Percentiles rank a stretch among this genome's conserved stretches.
phyloP scores from a whole-genome alignment of 1,140 invertebrate species.

The Drosophila leontia region DNA sequence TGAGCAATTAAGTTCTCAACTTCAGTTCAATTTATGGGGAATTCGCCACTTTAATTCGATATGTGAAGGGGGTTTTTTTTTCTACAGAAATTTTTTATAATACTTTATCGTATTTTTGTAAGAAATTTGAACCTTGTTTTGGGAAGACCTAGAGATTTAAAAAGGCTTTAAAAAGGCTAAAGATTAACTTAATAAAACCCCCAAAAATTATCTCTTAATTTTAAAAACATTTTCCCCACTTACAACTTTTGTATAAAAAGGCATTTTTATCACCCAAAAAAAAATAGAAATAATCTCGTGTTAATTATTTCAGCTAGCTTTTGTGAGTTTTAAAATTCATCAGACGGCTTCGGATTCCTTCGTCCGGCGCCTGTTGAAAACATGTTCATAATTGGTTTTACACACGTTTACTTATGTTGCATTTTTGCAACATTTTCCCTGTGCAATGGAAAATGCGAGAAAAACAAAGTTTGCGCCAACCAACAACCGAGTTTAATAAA shows the following conservation, averaged over 20 bases:
- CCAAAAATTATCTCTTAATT: background rate
- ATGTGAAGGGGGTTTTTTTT: slow-evolving; percentile 10
- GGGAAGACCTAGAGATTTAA: background rate
- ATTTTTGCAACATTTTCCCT: slow-evolving; percentile 32
- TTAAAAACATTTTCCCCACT: too few relatives aligned
- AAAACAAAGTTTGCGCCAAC: slow-evolving; percentile 29
- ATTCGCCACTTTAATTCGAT: slow-evolving; percentile 33
- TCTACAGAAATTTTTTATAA: background rate
- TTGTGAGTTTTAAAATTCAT: slow-evolving; percentile 5
- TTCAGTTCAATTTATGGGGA: slow-evolving; percentile 25
- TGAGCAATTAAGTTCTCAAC: slow-evolving; percentile 52
- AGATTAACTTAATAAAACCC: background rate
- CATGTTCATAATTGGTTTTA: slow-evolving; percentile 62
- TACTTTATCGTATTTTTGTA: background rate
- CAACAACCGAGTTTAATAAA: slow-evolving; percentile 63
- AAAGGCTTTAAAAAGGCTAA: background rate
- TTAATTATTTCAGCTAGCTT: slow-evolving; percentile 29
- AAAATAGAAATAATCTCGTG: background rate
- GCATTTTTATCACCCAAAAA: background rate
- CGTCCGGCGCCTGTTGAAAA: slow-evolving; percentile 21
- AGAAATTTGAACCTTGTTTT: background rate
- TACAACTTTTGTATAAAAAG: background rate
- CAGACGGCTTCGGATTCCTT: slow-evolving; percentile 7
- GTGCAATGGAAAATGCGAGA: slow-evolving; percentile 24
- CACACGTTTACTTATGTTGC: slow-evolving; percentile 47